phyloP scores from a whole-genome alignment of 2,113 vertebrate genomes.

The Brienomyrus longianalis region DNA sequence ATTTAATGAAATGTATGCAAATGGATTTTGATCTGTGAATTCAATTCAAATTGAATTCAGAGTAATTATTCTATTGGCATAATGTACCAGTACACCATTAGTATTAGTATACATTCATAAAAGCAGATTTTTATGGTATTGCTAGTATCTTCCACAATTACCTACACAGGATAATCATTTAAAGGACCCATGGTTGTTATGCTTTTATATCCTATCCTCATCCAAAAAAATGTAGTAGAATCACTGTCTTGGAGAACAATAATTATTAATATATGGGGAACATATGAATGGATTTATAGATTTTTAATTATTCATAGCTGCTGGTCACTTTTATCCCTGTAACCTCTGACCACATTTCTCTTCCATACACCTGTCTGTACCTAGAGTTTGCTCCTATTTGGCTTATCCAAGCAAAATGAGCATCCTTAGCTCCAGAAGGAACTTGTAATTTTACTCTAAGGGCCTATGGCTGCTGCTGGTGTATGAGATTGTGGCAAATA shows the following conservation, averaged over 20 bases:
- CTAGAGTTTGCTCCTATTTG: background rate
- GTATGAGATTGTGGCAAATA: background rate
- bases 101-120: background rate
- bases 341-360: background rate
- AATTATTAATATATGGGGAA: background rate
- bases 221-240: background rate
- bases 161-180: background rate
- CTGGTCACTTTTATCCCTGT: background rate
- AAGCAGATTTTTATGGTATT: background rate
- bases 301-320: background rate
- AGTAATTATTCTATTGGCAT: background rate
- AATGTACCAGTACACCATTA: background rate
- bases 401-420: background rate
- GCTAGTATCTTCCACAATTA: background rate
- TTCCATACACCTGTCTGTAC: background rate
- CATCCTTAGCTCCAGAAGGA: slow-evolving; percentile 7
- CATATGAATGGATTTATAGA: background rate
- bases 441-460: slow-evolving; percentile 5
- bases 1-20: background rate
- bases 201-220: background rate
- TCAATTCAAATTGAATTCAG: background rate
- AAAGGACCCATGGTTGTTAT: background rate
- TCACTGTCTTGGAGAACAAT: background rate
- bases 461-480: background rate
- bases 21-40: background rate